A percentile compares a stretch with the other conserved stretches of the same genome.
Evolutionary conservation across 2,888 invertebrate genomes (phyloP).

Genomic region (Metellina segmentata): DNA sequence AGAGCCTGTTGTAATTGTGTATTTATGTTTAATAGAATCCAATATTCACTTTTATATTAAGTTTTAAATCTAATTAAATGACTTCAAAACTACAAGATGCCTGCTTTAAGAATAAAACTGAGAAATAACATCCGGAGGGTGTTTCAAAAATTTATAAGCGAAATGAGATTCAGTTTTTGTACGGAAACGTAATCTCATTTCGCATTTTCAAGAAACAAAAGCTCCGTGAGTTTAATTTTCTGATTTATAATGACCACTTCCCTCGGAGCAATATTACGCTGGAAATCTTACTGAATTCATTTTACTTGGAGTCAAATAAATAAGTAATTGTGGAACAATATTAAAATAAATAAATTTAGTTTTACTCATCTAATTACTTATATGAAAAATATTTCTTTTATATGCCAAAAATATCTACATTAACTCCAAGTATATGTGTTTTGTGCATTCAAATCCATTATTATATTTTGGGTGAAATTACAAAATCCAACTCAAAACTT

Average conservation of each 20-base stretch:
- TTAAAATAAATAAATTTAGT: not conserved
- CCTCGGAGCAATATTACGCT: not conserved
- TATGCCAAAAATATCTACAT: too few species aligned
- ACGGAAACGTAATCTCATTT: not conserved
- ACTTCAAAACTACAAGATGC: not conserved
- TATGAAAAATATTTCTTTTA: too few species aligned
- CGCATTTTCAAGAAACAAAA: not conserved
- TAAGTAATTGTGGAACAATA: not conserved
- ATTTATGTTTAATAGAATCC: not conserved
- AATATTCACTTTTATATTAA: not conserved
- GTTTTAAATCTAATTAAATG: not conserved
- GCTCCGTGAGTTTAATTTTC: not conserved
- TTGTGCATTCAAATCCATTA: too few species aligned
- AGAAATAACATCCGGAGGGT: not conserved
- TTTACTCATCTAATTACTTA: not conserved
- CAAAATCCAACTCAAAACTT: too few species aligned
- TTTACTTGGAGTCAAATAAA: not conserved
- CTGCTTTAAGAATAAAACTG: not conserved
- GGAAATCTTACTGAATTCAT: not conserved
- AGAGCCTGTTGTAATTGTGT: not conserved
- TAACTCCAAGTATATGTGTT: too few species aligned
- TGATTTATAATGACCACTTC: not conserved
- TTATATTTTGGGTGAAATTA: too few species aligned
- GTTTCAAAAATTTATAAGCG: not conserved
- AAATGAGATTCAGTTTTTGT: not conserved